A percentile compares a stretch with the other conserved stretches of the same genome.
These are phyloP conservation scores for Eurytemora carolleeae DNA, from an alignment of 1,140 invertebrate species.

Conservation along the genomic window DNA sequence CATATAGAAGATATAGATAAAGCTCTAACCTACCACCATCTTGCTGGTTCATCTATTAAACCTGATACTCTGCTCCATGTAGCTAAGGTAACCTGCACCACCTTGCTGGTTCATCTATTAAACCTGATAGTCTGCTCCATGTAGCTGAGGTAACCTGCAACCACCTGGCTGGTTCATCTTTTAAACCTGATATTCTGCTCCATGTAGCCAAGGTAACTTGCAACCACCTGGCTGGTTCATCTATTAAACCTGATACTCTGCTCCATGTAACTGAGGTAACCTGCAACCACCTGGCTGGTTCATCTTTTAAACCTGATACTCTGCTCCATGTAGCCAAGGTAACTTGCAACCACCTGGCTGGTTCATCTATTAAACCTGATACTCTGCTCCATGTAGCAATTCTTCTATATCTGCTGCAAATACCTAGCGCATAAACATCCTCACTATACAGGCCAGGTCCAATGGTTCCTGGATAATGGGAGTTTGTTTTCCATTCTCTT, in stretches of 20 bases:
- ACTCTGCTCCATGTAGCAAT: constrained; percentile 30
- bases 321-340: constrained; percentile 45
- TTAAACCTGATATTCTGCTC: constrained; percentile 48
- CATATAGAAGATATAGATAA: constrained; percentile 23
- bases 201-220: constrained; percentile 66
- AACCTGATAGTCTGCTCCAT: constrained; percentile 37
- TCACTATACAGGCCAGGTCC: too few relatives aligned
- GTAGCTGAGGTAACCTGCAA: constrained; percentile 86
- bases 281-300: constrained; percentile 95
- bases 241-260: constrained; percentile 58
- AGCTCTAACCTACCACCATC: constrained; percentile 89
- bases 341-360: constrained; percentile 96
- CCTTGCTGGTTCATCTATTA: constrained; percentile 91
- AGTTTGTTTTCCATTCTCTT: too few relatives aligned
- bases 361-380: constrained; percentile 84
- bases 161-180: constrained; percentile 91
- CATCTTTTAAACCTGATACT: constrained; percentile 71
- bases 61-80: constrained; percentile 30
- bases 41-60: constrained; percentile 93
- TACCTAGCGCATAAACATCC: too few relatives aligned
- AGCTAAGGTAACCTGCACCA: constrained; percentile 86
- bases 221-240: constrained; percentile 93
- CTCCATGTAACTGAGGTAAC: constrained; percentile 56
- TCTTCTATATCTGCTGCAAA: too few relatives aligned
- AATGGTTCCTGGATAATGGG: too few relatives aligned